phyloP scores from a whole-genome alignment of 2,797 vertebrate genomes.

The Dermochelys coriacea region DNA sequence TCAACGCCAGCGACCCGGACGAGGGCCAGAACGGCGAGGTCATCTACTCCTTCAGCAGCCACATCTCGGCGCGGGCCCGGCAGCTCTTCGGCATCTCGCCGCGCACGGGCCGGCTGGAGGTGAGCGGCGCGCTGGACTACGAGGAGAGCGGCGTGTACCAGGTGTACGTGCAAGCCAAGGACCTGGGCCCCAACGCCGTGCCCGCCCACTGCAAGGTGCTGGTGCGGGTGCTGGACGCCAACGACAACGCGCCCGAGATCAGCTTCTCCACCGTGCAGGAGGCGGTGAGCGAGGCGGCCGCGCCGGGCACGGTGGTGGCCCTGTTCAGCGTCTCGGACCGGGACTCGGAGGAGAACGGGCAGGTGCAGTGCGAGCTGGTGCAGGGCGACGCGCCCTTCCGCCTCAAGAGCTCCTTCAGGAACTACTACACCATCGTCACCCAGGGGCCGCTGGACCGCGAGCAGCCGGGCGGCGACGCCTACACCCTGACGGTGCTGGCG shows the following conservation, averaged over 20 bases:
- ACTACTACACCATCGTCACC: slow-evolving; percentile 95
- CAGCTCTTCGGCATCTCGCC: slow-evolving; percentile 93
- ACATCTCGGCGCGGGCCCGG: slow-evolving; percentile 91
- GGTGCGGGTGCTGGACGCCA: slow-evolving; percentile 90
- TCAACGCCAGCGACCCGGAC: slow-evolving; percentile 95
- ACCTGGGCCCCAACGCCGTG: slow-evolving; percentile 96
- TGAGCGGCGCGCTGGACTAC: slow-evolving; percentile 94
- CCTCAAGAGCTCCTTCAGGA: slow-evolving; percentile 94
- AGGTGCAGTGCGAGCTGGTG: slow-evolving; percentile 93
- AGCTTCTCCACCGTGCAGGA: slow-evolving; percentile 97
- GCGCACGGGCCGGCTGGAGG: slow-evolving; percentile 92
- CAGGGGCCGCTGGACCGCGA: slow-evolving; percentile 93
- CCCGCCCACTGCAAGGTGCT: slow-evolving; percentile 97
- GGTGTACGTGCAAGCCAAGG: slow-evolving; percentile 97
- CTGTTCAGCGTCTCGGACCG: slow-evolving; percentile 94
- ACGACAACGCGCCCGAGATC: slow-evolving; percentile 97
- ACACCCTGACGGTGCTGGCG: slow-evolving; percentile 94
- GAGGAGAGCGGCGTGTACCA: slow-evolving; percentile 95
- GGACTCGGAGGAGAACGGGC: slow-evolving; percentile 95
- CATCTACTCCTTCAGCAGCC: slow-evolving; percentile 95
- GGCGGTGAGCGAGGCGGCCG: slow-evolving; percentile 93
- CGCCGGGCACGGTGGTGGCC: slow-evolving; percentile 94
- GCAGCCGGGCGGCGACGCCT: slow-evolving; percentile 86
- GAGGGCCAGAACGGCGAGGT: slow-evolving; percentile 96
- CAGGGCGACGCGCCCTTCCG: slow-evolving; percentile 95